phyloP scores from a whole-genome alignment of 2,113 vertebrate genomes.

The Lepisosteus oculatus region DNA sequence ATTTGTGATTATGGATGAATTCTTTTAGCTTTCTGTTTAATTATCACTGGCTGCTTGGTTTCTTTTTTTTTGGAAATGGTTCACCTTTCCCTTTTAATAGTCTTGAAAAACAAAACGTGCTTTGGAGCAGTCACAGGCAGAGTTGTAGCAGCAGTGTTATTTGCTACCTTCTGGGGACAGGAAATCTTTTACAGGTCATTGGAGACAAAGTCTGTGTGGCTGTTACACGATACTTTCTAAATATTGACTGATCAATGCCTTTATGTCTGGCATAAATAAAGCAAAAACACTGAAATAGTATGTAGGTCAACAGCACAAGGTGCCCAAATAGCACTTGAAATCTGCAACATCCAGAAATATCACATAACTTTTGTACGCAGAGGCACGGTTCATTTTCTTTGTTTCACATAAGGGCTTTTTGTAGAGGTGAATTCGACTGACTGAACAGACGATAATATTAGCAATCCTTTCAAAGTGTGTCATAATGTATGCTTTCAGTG shows the following conservation, averaged over 20 bases:
- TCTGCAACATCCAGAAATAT: neutral
- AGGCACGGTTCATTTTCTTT: too few relatives aligned
- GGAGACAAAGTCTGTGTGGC: neutral
- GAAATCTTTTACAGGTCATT: neutral
- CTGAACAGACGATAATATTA: too few relatives aligned
- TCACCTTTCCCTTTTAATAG: too few relatives aligned
- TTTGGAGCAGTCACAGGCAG: neutral
- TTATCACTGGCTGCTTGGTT: too few relatives aligned
- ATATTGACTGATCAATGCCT: neutral
- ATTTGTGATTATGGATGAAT: too few relatives aligned
- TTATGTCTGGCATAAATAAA: constrained; percentile 1
- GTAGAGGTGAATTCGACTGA: too few relatives aligned
- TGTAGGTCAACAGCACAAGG: neutral
- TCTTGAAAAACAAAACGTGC: neutral
- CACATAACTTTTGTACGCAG: neutral
- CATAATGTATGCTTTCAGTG: too few relatives aligned
- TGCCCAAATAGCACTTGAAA: neutral
- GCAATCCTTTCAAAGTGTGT: too few relatives aligned
- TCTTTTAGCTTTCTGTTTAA: too few relatives aligned
- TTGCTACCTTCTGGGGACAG: neutral
- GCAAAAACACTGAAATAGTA: neutral
- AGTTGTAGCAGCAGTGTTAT: neutral
- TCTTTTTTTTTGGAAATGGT: too few relatives aligned
- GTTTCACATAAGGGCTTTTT: too few relatives aligned
- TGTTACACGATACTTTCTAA: neutral